Evolutionary conservation across 2,888 invertebrate genomes (phyloP).

Genomic region (Drosophila phalerata): DNA sequence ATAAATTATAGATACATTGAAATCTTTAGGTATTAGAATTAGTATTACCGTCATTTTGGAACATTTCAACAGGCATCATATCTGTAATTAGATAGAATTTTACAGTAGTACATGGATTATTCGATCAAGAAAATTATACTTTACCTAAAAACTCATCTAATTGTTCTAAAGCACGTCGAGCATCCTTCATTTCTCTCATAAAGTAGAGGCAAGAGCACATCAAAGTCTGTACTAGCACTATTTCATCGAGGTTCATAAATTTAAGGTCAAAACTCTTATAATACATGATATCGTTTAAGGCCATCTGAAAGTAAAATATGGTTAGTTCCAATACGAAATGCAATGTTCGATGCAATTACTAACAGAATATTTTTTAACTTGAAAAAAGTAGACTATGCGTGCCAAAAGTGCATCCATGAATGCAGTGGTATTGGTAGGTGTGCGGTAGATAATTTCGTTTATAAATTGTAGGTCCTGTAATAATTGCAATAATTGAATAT

Average conservation of each 20-base stretch:
- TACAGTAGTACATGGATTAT: background rate
- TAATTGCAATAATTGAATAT: background rate
- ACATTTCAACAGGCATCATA: background rate
- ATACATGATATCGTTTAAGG: constrained; percentile 35
- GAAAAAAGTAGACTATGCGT: constrained; percentile 30
- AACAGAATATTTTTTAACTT: constrained; percentile 29
- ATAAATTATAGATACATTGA: too few relatives aligned
- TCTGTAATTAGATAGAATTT: background rate
- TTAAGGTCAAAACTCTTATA: constrained; percentile 29
- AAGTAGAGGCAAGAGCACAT: constrained; percentile 35
- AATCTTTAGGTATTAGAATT: too few relatives aligned
- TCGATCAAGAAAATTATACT: background rate
- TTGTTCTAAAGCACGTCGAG: constrained; percentile 18
- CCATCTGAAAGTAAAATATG: constrained; percentile 30
- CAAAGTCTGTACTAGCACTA: constrained; percentile 29
- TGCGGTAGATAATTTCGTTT: constrained; percentile 45
- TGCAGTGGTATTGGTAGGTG: constrained; percentile 15
- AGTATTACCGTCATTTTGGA: background rate
- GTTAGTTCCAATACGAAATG: background rate
- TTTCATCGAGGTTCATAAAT: constrained; percentile 25
- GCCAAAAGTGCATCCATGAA: constrained; percentile 41
- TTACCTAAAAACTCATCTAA: constrained; percentile 38
- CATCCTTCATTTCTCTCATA: constrained; percentile 23
- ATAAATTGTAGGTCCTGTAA: constrained; percentile 28
- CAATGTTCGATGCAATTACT: background rate